Conservation (phyloP, 2,797 vertebrate genomes). For the Amazonetta brasiliensis region DNA sequence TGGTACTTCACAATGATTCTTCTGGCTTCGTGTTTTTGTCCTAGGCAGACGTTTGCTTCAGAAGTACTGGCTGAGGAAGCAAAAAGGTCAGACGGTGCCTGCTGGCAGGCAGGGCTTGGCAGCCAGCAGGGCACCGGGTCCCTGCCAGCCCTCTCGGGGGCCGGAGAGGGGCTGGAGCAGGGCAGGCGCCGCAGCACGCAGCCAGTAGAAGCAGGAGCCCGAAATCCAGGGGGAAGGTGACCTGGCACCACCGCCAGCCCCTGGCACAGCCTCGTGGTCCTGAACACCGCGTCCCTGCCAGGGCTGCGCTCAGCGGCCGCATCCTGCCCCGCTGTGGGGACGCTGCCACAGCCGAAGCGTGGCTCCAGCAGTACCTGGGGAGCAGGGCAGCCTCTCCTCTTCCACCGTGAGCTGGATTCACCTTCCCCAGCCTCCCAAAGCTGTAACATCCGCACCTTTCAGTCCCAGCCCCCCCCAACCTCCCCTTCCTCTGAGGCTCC, state of each 20-base stretch:
- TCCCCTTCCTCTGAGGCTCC: fast-evolving
- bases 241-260: fast-evolving
- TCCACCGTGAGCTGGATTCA: not conserved
- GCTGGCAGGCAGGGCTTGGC: not conserved
- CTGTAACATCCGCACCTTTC: no score
- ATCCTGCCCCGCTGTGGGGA: not conserved
- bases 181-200: not conserved
- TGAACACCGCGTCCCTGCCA: fast-evolving
- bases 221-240: not conserved
- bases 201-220: not conserved
- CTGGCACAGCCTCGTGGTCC: fast-evolving
- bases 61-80: not conserved
- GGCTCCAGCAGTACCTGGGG: fast-evolving
- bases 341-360: no score
- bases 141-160: not conserved
- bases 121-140: fast-evolving
- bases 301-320: not conserved
- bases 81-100: not conserved
- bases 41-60: not conserved
- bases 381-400: not conserved
- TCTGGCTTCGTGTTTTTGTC: not conserved
- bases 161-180: not conserved
- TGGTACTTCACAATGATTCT: slow-evolving; percentile 50
- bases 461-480: not conserved
- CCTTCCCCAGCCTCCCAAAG: no score